Base-by-base conservation (phyloP, 2,113 vertebrate species). In the Macaca fascicularis region DNA sequence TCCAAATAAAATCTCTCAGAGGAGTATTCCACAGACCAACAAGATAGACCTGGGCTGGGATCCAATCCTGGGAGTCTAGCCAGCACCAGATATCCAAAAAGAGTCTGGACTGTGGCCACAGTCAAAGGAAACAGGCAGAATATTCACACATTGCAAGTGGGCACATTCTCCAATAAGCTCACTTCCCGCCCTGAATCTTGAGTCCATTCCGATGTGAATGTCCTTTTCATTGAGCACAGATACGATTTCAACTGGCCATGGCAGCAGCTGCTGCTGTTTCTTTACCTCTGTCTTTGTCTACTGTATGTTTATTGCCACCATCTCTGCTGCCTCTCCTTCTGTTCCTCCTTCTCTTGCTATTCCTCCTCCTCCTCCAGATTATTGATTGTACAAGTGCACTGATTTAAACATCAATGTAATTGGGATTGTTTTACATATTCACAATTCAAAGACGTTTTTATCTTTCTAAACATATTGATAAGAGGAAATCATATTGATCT, bases 41-140 rank as follows among this genome's bases (percentile, higher is more conserved):
- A 84, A 78, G 89, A 95, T 61, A 94, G 88, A 91, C 45, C 50
- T 90, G 43, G 95, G 93, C 90, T 30, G 14, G 30, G 27, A 92
- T 67, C 90, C 95, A 97, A 50, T 59, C n/a, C 95, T 85, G 96
- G 94, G 93, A 97, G 70, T 94, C 75, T 52, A 80, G 95, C 84
- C 94, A 97, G 30, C 11, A 52, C 2, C 20, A 38, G 10, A 59
- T 78, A 83, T n/a, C 69, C 75, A 96, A 86, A 85, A 83, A n/a
- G 23, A 90, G 57, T 23, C 50, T 96, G 93, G 50, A 90, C 11
- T 45, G 5, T 90, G 57, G 50, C 93, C 94, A 94, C 78, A 93
- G 5, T 82, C 50, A 80, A 76, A 93, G 35, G 43, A 97, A 95
- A 84, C 3, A 80, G 69, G 20, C 30, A 90, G 84, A 88, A 64